phyloP scores from a whole-genome alignment of 2,888 invertebrate species.

The Branchellion lobata region DNA sequence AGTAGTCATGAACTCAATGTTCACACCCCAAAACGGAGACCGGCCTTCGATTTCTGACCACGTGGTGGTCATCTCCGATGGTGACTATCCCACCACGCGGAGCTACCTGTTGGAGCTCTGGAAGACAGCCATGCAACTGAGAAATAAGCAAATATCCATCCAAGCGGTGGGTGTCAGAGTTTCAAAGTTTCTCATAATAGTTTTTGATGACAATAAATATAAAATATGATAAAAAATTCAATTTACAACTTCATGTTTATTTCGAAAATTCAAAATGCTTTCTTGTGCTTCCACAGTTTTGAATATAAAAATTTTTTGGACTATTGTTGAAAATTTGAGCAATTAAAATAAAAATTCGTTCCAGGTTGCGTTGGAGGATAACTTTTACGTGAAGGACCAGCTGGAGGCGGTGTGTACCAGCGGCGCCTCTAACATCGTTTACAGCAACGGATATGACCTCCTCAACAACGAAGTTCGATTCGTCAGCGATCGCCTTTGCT shows the following conservation, averaged over 20 bases:
- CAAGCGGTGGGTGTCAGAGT: slow-evolving; percentile 43
- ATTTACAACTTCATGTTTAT: too few relatives aligned
- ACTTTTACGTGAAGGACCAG: neutral
- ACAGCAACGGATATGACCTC: neutral
- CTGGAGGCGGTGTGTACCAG: neutral
- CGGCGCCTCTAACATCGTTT: neutral
- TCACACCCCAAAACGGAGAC: slow-evolving; percentile 42
- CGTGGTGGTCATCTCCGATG: slow-evolving; percentile 48
- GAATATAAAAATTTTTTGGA: too few relatives aligned
- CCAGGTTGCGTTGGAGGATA: neutral
- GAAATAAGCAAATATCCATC: slow-evolving; percentile 44
- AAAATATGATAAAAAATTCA: too few relatives aligned
- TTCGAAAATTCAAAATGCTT: too few relatives aligned
- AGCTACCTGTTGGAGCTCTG: slow-evolving; percentile 12
- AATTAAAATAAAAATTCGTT: too few relatives aligned
- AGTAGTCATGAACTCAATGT: slow-evolving; percentile 46
- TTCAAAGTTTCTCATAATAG: too few relatives aligned
- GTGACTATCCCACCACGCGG: slow-evolving; percentile 40
- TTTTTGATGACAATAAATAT: too few relatives aligned
- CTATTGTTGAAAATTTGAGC: too few relatives aligned
- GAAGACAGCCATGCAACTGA: slow-evolving; percentile 33
- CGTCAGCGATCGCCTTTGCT: slow-evolving; percentile 13
- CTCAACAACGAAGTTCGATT: neutral
- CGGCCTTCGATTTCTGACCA: slow-evolving; percentile 44
- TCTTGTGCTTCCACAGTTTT: too few relatives aligned